These are phyloP conservation scores for Cuniculus paca DNA, from an alignment of 2,797 vertebrate genomes.

Conservation along the genomic window DNA sequence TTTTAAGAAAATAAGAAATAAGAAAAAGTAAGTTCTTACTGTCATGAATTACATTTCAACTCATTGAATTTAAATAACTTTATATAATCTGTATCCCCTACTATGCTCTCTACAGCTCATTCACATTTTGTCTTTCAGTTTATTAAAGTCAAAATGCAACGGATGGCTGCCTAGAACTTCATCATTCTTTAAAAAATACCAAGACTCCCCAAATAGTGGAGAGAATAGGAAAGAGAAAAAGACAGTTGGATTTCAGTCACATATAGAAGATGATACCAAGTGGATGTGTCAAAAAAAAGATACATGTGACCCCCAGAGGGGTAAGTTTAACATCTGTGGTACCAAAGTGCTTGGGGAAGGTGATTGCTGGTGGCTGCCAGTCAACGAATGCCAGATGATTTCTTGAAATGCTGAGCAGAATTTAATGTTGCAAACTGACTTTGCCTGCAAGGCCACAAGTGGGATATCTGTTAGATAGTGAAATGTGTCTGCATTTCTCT, in stretches of 20 bases:
- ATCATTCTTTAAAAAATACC: slow-evolving; percentile 73
- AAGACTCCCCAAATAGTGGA: slow-evolving; percentile 63
- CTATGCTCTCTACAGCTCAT: not conserved
- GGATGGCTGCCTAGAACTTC: slow-evolving; percentile 68
- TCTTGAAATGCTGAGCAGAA: not conserved
- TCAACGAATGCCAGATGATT: not conserved
- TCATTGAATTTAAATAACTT: slow-evolving; percentile 45
- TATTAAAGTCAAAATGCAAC: slow-evolving; percentile 69
- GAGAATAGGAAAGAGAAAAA: slow-evolving; percentile 80
- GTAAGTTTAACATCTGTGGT: slow-evolving; percentile 77
- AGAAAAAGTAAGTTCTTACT: slow-evolving; percentile 44
- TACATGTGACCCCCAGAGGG: slow-evolving; percentile 76
- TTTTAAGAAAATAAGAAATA: not conserved
- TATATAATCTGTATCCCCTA: not conserved
- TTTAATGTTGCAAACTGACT: not conserved
- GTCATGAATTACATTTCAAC: slow-evolving; percentile 41
- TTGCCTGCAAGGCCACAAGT: not conserved
- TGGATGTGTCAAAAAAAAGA: slow-evolving; percentile 74
- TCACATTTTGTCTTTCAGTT: slow-evolving; percentile 80
- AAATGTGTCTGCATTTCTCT: not conserved
- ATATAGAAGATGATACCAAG: not conserved
- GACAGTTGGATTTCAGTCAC: slow-evolving; percentile 76
- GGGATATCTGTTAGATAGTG: not conserved
- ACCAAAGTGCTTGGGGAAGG: not conserved
- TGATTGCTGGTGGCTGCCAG: not conserved